Evolutionary conservation across 1,140 invertebrate genomes (phyloP).

Genomic region (Samia ricini): DNA sequence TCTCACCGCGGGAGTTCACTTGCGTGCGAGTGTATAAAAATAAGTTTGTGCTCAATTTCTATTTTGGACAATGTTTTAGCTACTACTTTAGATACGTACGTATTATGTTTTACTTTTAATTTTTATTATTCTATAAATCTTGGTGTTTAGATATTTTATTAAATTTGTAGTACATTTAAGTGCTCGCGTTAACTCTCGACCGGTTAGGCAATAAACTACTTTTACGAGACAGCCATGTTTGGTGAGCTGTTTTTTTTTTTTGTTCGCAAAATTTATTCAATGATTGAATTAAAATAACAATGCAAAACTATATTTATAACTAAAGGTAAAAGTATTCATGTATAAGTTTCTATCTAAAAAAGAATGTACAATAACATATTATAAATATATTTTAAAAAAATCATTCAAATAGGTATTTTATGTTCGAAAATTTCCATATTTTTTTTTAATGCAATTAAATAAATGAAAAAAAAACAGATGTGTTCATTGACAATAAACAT

Average conservation of each 20-base stretch:
- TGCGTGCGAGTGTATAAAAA: background rate
- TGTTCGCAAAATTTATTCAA: slow-evolving; percentile 21
- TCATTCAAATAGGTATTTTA: no score
- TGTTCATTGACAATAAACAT: no score
- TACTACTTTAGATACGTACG: background rate
- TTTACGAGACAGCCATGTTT: slow-evolving; percentile 27
- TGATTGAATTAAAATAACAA: no score
- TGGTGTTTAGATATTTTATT: background rate
- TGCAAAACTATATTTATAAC: no score
- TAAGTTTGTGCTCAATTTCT: background rate
- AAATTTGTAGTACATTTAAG: background rate
- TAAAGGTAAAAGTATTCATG: no score
- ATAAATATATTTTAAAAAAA: no score
- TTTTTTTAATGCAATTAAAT: no score
- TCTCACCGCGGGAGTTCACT: background rate
- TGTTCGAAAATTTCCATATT: no score
- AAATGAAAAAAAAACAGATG: no score
- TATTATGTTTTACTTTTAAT: background rate
- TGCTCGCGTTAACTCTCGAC: slow-evolving; percentile 10
- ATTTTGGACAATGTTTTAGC: slow-evolving; percentile 2
- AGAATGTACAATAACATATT: no score
- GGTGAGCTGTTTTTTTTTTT: slow-evolving; percentile 13
- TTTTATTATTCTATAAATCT: background rate
- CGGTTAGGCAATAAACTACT: slow-evolving; percentile 32
- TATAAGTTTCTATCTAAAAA: no score